Base-by-base conservation (phyloP, 2,797 vertebrate species). In the Pangasius krempfi region DNA sequence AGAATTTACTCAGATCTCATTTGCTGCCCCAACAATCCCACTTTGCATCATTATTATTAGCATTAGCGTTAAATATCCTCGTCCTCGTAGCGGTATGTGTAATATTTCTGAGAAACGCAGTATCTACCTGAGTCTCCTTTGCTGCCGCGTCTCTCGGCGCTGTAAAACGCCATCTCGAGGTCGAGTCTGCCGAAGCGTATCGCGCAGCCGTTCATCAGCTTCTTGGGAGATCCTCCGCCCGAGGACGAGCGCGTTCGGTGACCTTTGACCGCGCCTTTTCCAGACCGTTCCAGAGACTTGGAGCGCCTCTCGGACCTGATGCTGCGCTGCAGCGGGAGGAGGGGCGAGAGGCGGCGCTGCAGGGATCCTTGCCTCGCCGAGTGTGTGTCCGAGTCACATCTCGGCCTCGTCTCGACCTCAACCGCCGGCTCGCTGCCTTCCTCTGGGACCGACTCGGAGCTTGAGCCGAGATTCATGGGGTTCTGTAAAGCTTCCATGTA, bases 401-500 rank as follows among this genome's bases (percentile, higher is more conserved):
- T 93, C 1, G 92, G 91, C 82, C 94, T 93, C 12, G 83, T 10
- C 18, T 82, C 62, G 50, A 84, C 47, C 6, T 87, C 50, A 14
- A 40, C 76, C 7, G 90, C 86, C 37, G 95, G 93, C 40, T 96
- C 96, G 0, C 91, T 72, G 22, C 91, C 93, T 87, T 96, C 96
- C 92, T 97, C 96, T 56, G 97, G 91, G 44, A 97, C 97, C 66
- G 96, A 97, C 91, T 97, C 96, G 1, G 97, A 96, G 91, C 96
- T 97, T n/a, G 96, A 97, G n/a, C 96, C 97, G 0, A 97, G 92
- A 85, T 94, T 96, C 97, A 98, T 97, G 14, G 97, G 97, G 90
- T 97, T 98, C 91, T 96, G 96, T 85, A 97, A 92, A 10, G 97
- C 97, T 92, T 97, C 97, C 96, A 97, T 96, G 92, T 97, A 98